A percentile compares a stretch with the other conserved stretches of the same genome.
These are phyloP conservation scores for Bilobella aurantiaca DNA, from an alignment of 1,140 invertebrate species.

Conservation along the genomic window DNA sequence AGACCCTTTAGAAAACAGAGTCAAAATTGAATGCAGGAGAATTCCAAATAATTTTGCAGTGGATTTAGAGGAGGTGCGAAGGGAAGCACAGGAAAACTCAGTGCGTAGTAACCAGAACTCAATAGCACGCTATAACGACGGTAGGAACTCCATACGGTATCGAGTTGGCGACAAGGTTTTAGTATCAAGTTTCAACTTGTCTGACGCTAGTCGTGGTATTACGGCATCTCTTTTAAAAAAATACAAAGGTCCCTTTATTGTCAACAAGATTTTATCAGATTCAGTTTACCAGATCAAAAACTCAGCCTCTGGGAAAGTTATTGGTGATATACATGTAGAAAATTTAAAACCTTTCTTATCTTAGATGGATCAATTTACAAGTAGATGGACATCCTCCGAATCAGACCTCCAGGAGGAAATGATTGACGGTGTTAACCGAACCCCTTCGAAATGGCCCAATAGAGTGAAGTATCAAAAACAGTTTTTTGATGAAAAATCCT, in stretches of 20 bases:
- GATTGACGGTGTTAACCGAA: no score
- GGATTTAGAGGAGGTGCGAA: constrained; percentile 5
- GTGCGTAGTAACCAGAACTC: neutral
- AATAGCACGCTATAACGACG: constrained; percentile 6
- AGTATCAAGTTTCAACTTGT: constrained; percentile 7
- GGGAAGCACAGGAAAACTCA: neutral
- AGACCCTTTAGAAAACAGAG: constrained; percentile 13
- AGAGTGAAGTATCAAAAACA: no score
- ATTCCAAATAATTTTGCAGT: neutral
- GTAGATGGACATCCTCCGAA: no score
- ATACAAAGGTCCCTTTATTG: constrained; percentile 19
- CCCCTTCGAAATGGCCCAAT: no score
- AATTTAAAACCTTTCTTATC: no score
- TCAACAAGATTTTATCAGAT: no score
- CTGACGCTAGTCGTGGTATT: constrained; percentile 10
- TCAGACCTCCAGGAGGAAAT: no score
- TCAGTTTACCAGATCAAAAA: no score
- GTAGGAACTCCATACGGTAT: neutral
- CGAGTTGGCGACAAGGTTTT: constrained; percentile 15
- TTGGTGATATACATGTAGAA: no score
- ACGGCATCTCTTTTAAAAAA: constrained; percentile 12
- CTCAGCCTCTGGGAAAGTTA: no score
- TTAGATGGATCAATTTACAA: no score
- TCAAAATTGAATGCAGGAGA: neutral
- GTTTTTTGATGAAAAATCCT: no score